Evolutionary conservation across 1,140 invertebrate species (phyloP).

Genomic region (Aporrectodea caliginosa): DNA sequence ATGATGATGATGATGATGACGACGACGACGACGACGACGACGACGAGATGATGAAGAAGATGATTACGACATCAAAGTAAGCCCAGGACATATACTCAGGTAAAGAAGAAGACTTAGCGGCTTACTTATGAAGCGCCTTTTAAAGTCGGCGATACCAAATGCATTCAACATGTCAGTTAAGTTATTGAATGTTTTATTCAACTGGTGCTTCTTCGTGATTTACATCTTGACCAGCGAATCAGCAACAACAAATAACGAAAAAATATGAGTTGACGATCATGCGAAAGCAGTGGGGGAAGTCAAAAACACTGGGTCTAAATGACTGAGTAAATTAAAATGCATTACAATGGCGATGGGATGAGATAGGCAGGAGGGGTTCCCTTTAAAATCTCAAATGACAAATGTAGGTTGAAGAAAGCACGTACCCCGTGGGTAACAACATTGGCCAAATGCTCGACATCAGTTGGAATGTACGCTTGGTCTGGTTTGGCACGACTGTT

Average conservation of each 20-base stretch:
- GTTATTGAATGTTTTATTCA: too few species aligned
- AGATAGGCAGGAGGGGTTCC: neutral
- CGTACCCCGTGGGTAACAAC: slow-evolving; percentile 78
- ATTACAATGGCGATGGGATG: neutral
- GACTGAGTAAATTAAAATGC: neutral
- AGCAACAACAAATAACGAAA: neutral
- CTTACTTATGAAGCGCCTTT: too few species aligned
- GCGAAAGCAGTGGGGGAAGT: too few species aligned
- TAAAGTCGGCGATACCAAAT: too few species aligned
- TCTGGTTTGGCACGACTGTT: slow-evolving; percentile 63
- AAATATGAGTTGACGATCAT: too few species aligned
- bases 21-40: neutral
- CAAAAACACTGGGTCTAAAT: neutral
- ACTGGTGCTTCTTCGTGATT: too few species aligned
- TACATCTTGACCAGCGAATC: too few species aligned
- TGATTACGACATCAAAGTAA: neutral
- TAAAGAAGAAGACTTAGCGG: too few species aligned
- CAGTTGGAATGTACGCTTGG: slow-evolving; percentile 69
- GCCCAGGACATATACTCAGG: too few species aligned
- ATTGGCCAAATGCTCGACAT: slow-evolving; percentile 85
- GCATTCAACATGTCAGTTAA: too few species aligned
- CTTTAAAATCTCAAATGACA: too few species aligned
- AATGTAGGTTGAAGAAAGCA: too few species aligned
- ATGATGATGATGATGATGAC: slow-evolving; percentile 9
- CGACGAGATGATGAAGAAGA: neutral